These are phyloP conservation scores for Patiria pectinifera DNA, from an alignment of 53 echinoderm and acorn worm species.

Conservation along the genomic window DNA sequence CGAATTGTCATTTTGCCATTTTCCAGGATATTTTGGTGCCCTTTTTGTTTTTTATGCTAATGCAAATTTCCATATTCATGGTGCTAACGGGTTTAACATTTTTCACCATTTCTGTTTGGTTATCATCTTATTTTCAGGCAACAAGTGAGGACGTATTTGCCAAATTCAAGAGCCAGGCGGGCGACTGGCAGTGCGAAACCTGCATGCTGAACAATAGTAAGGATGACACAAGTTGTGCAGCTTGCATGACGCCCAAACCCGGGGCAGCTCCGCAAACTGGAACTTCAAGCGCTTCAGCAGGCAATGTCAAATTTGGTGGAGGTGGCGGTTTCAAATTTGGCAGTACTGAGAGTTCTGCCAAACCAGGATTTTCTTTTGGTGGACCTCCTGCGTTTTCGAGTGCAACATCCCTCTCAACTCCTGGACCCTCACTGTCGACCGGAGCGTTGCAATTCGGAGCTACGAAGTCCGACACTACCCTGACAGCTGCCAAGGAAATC, in stretches of 20 bases:
- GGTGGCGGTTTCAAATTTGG: slow-evolving; percentile 40
- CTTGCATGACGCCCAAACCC: slow-evolving; percentile 78
- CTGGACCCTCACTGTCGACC: not conserved
- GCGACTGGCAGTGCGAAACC: slow-evolving; percentile 82
- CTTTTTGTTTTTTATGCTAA: too few species aligned
- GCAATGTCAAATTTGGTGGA: not conserved
- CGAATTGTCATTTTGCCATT: too few species aligned
- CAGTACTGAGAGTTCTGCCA: not conserved
- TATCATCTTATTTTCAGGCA: slow-evolving; percentile 26
- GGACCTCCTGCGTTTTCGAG: not conserved
- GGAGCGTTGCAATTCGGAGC: slow-evolving; percentile 15
- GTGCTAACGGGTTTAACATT: not conserved
- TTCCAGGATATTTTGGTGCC: too few species aligned
- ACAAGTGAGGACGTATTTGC: slow-evolving; percentile 45
- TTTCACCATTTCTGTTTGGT: not conserved
- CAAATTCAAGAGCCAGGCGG: slow-evolving; percentile 72
- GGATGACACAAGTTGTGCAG: slow-evolving; percentile 62
- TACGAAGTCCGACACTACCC: slow-evolving; percentile 3
- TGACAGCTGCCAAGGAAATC: not conserved
- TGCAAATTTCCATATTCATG: too few species aligned
- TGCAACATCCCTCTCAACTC: not conserved
- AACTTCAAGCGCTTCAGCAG: not conserved
- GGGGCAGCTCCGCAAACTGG: slow-evolving; percentile 41
- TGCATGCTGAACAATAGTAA: slow-evolving; percentile 68
- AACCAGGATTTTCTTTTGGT: slow-evolving; percentile 21